Evolutionary conservation across 2,888 invertebrate genomes (phyloP), one percentile per base, ranked within the genome.

Genomic region (Dendrolimus houi): DNA sequence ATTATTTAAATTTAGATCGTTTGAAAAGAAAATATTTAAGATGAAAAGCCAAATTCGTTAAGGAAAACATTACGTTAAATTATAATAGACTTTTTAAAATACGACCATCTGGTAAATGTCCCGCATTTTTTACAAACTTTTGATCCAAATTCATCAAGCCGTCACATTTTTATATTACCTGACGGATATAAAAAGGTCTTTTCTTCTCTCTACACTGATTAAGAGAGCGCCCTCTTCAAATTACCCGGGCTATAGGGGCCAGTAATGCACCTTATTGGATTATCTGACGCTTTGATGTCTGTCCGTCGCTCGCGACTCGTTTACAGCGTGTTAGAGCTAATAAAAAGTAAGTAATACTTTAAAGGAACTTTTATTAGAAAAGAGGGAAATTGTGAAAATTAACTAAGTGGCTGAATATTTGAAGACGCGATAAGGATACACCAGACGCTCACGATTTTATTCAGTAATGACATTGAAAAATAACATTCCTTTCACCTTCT

Each of bases 191-290:
- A 84, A 85, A 79, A 79, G 72, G 68, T 62, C 62, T 65, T 70
- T 68, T 69, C 69, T 74, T 72, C 71, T 72, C 69, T 74, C 69
- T 67, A 64, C 74, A 72, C 79, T 88, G 87, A 88, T 87, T 85
- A 87, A 79, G 77, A 73, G 70, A 71, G 74, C 70, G 64, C 73
- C 75, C 75, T 71, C 69, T 72, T 69, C 70, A 80, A 85, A 84
- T 85, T 83, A 85, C 83, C 79, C 77, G 73, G 65, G 64, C 73
- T 74, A 67, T 72, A 78, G 74, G 73, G 75, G 74, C 72, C 75
- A 74, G 79, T 77, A 78, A 81, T 78, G 83, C 76, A 81, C 79
- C 79, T 88, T 87, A 88, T 88, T 88, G 85, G 86, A 88, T 87
- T 87, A 87, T 77, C 74, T 71, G 61, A 57, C 60, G 69, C 87